Evolutionary conservation across 2,797 vertebrate genomes (phyloP).

Genomic region (Natrix natrix): DNA sequence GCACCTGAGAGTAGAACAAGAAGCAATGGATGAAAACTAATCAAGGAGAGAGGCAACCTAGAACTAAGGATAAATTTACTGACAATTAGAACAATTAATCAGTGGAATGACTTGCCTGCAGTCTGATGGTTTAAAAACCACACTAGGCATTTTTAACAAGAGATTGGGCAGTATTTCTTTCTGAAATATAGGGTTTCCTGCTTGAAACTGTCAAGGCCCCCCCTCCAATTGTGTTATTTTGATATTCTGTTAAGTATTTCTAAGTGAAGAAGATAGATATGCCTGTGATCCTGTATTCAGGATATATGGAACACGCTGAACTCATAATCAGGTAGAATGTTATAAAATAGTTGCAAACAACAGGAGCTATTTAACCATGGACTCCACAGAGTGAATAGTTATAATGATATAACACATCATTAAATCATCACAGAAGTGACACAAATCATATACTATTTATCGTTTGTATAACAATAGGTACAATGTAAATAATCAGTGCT

Average conservation of each 20-base stretch:
- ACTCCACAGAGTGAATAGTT: neutral
- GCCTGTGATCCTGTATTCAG: neutral
- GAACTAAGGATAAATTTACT: too few species aligned
- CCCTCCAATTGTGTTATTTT: neutral
- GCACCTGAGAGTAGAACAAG: too few species aligned
- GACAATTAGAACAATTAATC: too few species aligned
- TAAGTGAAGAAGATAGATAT: neutral
- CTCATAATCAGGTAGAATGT: neutral
- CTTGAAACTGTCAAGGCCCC: neutral
- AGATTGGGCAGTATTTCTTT: too few species aligned
- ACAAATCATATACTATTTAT: neutral
- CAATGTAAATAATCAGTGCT: neutral
- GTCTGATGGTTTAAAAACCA: too few species aligned
- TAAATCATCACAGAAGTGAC: neutral
- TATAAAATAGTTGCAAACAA: neutral
- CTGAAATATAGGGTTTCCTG: neutral
- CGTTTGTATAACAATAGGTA: neutral
- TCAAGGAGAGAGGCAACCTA: too few species aligned
- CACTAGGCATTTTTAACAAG: too few species aligned
- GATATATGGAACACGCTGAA: neutral
- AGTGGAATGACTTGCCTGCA: too few species aligned
- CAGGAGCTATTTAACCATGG: neutral
- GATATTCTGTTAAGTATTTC: neutral
- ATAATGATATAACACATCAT: neutral
- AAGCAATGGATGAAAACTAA: too few species aligned